Conservation (phyloP, 2,113 vertebrate species). For the Carassius carassius region DNA sequence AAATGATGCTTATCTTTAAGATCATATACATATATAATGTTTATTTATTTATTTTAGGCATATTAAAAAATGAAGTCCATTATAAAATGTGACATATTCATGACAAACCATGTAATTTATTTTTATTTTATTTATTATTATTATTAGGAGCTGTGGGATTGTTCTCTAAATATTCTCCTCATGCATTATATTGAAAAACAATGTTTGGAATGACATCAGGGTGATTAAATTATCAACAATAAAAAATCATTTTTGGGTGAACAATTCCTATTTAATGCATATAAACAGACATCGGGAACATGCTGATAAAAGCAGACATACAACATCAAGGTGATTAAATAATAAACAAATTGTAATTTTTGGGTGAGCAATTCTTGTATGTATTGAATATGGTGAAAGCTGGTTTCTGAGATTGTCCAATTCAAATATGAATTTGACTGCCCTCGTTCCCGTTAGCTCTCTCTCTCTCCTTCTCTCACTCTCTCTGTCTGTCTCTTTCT, state of each 20-base stretch:
- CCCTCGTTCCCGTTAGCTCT: neutral
- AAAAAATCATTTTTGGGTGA: neutral
- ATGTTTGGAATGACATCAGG: too few species aligned
- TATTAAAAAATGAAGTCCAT: neutral
- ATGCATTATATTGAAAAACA: too few species aligned
- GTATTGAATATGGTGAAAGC: neutral
- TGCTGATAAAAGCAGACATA: neutral
- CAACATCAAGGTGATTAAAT: too few species aligned
- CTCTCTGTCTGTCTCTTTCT: constrained; percentile 38
- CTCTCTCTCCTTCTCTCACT: neutral
- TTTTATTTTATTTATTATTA: too few species aligned
- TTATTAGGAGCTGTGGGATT: too few species aligned
- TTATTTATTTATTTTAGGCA: neutral
- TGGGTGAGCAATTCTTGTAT: neutral
- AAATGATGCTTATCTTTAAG: too few species aligned
- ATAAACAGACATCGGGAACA: neutral
- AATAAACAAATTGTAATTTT: neutral
- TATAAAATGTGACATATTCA: neutral
- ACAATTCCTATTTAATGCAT: neutral
- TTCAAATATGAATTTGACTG: constrained; percentile 2
- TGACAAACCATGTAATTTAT: too few species aligned
- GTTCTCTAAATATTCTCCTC: too few species aligned
- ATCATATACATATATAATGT: too few species aligned
- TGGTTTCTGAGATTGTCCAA: constrained; percentile 43
- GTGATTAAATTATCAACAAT: too few species aligned